Base-by-base conservation (phyloP, 2,113 vertebrate genomes). In the Gobiocypris rarus region DNA sequence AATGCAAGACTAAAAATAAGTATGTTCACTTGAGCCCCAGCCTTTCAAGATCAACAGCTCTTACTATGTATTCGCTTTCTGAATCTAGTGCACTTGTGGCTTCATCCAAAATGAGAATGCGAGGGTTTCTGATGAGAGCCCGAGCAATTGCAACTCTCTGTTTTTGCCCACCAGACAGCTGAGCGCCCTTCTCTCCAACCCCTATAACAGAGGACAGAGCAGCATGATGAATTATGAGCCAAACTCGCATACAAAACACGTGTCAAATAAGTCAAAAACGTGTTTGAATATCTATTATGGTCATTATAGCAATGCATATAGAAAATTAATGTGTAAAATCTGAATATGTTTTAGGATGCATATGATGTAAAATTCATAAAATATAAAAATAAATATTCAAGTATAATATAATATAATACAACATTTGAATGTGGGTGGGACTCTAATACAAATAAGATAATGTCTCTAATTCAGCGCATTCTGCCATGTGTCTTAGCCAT, bases 131-230 rank as follows among this genome's bases (percentile, higher is more conserved):
- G 86, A 99, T 96, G 83, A 99, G 91, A 38, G 98, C 97, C 83
- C 98, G 95, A 9, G 97, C 98, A 50, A 99, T 96, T 19, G 98
- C 98, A 75, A 99, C 97, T 28, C 98, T 93, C 88, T 99, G 98
- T 89, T 99, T 99, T 94, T 99, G 98, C 4, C 98, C 98, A 0
- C 98, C 98, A 0, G 98, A 99, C 22, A 99, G 88, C 92, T 99
- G 97, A 22, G 97, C 91, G 9, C 98, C 98, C 87, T 98, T 99
- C 84, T 99, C 97, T 13, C 97, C 98, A 0, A 97, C 96, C 91
- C 95, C 97, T 99, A 89, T 28, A 84, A 79, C 75, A 83, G 45
- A 50, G 17, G 1, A 17, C 31, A 75, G 5, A 22, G 45, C 71
- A 50, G 24, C 13, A 14, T n/a, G 6, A 24, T 50, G 9, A 74